Base-by-base conservation (phyloP, 2,797 vertebrate genomes). In the Vipera latastei region DNA sequence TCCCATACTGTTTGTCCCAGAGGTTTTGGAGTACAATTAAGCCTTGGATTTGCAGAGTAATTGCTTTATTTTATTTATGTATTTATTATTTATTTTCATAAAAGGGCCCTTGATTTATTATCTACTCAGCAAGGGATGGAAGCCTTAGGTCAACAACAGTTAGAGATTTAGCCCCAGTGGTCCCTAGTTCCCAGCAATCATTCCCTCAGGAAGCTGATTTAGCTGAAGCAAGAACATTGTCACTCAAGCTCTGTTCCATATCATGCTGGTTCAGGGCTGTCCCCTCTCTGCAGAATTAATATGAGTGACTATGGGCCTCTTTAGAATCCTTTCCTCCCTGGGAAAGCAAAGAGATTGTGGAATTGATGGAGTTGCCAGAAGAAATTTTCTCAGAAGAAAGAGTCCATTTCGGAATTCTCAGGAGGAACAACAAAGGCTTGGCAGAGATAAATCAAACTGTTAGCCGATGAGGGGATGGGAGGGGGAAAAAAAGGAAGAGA, bases 1-100 rank as follows among this genome's bases (percentile, higher is more conserved):
- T 98, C 97, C 97, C 92, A 93, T 86, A 83, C 44, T 25, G 38
- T 48, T 91, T 97, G 95, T 98, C 97, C 97, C 98, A 97, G 95
- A 97, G 97, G 98, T 97, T 98, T 98, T 97, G 90, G 6, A 96
- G 97, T 95, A 96, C 98, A 98, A 98, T 99, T 98, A 97, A 96
- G 97, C 96, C 96, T 97, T 96, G 97, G 98, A 98, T 98, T 98
- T 98, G 97, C 97, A 88, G 95, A 98, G 97, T 98, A 99, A 99
- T 99, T 98, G 98, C 98, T 98, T 98, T 97, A 98, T 98, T 99
- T 53, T 56, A 14, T 56, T 53, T 53, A 38, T 38, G 38, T 53
- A 48, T 53, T 65, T 14, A 9, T 63, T 63, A 8, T n/a, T n/a
- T n/a, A n/a, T 73, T 98, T 98, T 98, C 97, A 98, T 98, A 55